Conservation (phyloP, 1,140 invertebrate species). For the Eufriesea mexicana region DNA sequence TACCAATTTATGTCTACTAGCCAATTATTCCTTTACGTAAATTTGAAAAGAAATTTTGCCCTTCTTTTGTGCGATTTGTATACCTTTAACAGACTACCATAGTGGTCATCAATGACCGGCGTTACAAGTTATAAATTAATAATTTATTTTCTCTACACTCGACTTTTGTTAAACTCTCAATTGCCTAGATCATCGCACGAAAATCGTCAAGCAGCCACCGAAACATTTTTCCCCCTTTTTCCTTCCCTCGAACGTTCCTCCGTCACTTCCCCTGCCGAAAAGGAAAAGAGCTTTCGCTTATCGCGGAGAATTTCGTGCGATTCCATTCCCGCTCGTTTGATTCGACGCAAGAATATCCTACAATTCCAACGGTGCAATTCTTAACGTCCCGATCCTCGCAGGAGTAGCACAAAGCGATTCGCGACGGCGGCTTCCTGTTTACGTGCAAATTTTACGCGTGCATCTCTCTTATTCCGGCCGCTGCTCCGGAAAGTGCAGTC, state of each 20-base stretch:
- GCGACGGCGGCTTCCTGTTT: slow-evolving; percentile 13
- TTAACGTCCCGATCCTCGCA: not conserved
- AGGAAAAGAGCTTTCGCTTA: not conserved
- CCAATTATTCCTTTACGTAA: too few species aligned
- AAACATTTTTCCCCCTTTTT: not conserved
- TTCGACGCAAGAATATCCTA: not conserved
- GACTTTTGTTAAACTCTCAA: too few species aligned
- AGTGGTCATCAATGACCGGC: too few species aligned
- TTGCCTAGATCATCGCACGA: too few species aligned
- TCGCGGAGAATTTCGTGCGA: not conserved
- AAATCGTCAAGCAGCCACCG: too few species aligned
- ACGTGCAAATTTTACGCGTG: slow-evolving; percentile 38
- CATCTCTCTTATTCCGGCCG: slow-evolving; percentile 25
- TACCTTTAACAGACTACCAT: too few species aligned
- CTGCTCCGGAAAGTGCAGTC: slow-evolving; percentile 7
- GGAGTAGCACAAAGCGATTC: not conserved
- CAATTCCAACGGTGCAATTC: not conserved
- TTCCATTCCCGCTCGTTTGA: not conserved
- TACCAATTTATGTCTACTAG: too few species aligned
- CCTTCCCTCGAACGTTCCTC: not conserved
- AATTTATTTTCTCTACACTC: too few species aligned
- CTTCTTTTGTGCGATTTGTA: too few species aligned
- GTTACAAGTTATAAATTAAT: too few species aligned
- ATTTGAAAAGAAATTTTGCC: too few species aligned
- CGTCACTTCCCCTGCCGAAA: not conserved